These are phyloP conservation scores for Eubasilissa splendida DNA, from an alignment of 2,888 invertebrate species.

Conservation along the genomic window DNA sequence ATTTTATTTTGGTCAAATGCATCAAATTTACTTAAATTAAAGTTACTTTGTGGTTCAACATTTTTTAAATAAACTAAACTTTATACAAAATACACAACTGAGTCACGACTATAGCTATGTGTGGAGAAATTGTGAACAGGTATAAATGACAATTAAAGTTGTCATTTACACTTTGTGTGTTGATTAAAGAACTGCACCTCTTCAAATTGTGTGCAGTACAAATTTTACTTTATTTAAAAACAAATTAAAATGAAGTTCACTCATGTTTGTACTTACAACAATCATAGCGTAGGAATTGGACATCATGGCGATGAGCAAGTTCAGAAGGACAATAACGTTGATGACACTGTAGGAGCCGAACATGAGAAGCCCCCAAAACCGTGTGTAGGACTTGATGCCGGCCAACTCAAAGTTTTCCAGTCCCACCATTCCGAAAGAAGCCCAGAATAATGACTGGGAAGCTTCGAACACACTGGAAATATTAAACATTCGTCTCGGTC, in stretches of 20 bases:
- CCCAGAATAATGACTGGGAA: conserved; percentile 96
- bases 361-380: conserved; percentile 96
- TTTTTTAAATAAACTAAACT: no score
- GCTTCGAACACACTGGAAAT: conserved; percentile 89
- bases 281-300: conserved; percentile 96
- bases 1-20: no score
- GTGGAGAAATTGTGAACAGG: no score
- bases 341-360: conserved; percentile 96
- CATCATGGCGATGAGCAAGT: conserved; percentile 98
- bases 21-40: no score
- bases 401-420: conserved; percentile 90
- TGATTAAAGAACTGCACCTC: no score
- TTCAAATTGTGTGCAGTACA: neutral
- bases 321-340: conserved; percentile 93
- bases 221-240: neutral
- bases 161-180: no score
- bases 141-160: no score
- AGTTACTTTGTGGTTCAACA: no score
- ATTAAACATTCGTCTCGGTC: neutral
- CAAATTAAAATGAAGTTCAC: no score
- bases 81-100: no score
- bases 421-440: conserved; percentile 94
- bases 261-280: conserved; percentile 77
- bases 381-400: conserved; percentile 90
- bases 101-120: no score